Percentiles rank a stretch among this genome's conserved stretches.
These are phyloP conservation scores for Urocyon cinereoargenteus DNA, from an alignment of 2,797 vertebrate genomes.

Conservation along the genomic window DNA sequence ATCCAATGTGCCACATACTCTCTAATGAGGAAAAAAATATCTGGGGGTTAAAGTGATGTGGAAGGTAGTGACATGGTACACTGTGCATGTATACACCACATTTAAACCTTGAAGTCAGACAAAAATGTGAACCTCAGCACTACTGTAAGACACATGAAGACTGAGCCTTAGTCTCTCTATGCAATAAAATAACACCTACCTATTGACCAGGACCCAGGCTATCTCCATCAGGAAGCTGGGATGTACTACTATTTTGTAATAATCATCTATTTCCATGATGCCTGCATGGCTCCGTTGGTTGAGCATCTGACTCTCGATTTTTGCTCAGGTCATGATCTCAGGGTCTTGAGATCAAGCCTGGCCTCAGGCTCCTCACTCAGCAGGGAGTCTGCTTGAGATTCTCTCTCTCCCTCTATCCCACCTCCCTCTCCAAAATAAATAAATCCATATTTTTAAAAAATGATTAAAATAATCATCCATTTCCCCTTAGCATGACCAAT, in stretches of 20 bases:
- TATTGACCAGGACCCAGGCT: background rate
- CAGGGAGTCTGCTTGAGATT: background rate
- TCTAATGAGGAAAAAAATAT: background rate
- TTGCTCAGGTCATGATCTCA: background rate
- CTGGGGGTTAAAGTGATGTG: background rate
- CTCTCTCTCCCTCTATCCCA: background rate
- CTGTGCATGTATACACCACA: background rate
- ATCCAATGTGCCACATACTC: background rate
- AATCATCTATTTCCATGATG: background rate
- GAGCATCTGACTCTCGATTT: background rate
- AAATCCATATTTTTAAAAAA: background rate
- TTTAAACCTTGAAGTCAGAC: background rate
- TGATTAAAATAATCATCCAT: background rate
- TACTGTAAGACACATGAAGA: background rate
- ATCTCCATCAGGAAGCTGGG: background rate
- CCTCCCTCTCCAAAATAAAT: background rate
- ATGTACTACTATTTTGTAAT: background rate
- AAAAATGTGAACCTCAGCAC: background rate
- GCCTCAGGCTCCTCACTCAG: background rate
- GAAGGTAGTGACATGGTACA: background rate
- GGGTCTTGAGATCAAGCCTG: background rate
- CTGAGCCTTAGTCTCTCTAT: background rate
- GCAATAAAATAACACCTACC: background rate
- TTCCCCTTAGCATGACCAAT: background rate
- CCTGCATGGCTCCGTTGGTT: background rate